A percentile compares a stretch with the other conserved stretches of the same genome.
Conservation (phyloP, 2,888 invertebrate species). For the Erebia aethiops region DNA sequence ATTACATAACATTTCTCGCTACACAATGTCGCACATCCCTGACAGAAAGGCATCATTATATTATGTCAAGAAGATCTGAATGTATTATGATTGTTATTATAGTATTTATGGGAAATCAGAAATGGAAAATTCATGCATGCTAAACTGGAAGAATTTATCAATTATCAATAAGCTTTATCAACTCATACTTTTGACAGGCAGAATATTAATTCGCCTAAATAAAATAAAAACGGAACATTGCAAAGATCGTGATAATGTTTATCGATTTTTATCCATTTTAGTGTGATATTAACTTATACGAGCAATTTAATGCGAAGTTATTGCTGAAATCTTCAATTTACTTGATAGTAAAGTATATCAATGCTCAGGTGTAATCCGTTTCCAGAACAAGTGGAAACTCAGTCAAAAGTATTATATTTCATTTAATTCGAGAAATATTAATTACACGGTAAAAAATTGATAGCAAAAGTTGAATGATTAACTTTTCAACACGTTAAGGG, state of each 20-base stretch:
- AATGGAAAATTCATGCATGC: slow-evolving; percentile 1
- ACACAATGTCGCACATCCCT: background rate
- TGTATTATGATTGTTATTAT: background rate
- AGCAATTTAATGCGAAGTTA: background rate
- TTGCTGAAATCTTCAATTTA: background rate
- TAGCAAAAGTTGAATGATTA: no score
- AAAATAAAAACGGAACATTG: background rate
- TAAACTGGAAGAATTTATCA: background rate
- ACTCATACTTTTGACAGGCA: background rate
- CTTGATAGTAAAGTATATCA: background rate
- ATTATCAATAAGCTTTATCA: background rate
- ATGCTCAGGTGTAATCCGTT: background rate
- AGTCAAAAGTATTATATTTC: no score
- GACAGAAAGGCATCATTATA: background rate
- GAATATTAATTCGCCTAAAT: background rate
- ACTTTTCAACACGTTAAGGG: no score
- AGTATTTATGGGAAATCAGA: background rate
- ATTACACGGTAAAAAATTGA: no score
- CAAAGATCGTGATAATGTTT: background rate
- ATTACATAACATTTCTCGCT: background rate
- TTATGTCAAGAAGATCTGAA: background rate
- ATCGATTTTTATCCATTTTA: background rate
- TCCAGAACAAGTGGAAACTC: no score
- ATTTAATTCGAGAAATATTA: no score
- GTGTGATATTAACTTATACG: background rate